Evolutionary conservation across 2,113 vertebrate species (phyloP).

Genomic region (Thunnus maccoyii): DNA sequence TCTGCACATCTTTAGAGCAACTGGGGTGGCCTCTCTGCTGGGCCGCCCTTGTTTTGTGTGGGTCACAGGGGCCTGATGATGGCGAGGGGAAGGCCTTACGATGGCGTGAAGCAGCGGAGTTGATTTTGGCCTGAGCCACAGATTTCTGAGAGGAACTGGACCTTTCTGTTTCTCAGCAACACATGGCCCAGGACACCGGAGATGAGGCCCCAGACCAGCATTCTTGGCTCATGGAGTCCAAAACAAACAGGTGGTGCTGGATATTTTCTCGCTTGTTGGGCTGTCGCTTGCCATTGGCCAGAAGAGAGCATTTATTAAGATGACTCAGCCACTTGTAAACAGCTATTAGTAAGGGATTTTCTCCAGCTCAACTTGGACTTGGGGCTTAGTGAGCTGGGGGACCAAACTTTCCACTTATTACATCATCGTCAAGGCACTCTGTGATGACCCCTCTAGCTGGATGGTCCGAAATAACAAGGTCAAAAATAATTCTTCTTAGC

Average conservation of each 20-base stretch:
- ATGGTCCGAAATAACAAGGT: slow-evolving; percentile 56
- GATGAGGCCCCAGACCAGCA: slow-evolving; percentile 11
- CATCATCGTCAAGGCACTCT: slow-evolving; percentile 40
- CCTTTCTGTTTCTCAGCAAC: slow-evolving; percentile 50
- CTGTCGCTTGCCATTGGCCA: slow-evolving; percentile 46
- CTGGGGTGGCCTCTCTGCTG: slow-evolving; percentile 26
- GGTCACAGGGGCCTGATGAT: slow-evolving; percentile 9
- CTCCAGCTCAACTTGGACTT: slow-evolving; percentile 48
- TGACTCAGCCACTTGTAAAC: slow-evolving; percentile 74
- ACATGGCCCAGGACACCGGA: slow-evolving; percentile 52
- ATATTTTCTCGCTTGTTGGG: slow-evolving; percentile 33
- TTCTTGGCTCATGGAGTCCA: slow-evolving; percentile 19
- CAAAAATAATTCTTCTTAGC: slow-evolving; percentile 47
- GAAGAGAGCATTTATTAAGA: slow-evolving; percentile 72
- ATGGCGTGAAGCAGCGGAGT: slow-evolving; percentile 37
- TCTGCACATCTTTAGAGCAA: slow-evolving; percentile 42
- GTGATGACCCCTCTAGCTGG: slow-evolving; percentile 42
- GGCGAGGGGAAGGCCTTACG: slow-evolving; percentile 15
- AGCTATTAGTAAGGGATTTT: slow-evolving; percentile 73
- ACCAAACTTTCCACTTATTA: slow-evolving; percentile 60
- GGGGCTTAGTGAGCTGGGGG: slow-evolving; percentile 47
- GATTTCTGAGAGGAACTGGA: slow-evolving; percentile 47
- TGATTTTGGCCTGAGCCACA: slow-evolving; percentile 63
- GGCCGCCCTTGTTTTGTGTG: background rate
- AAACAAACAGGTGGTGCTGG: slow-evolving; percentile 63